A percentile compares a stretch with the other conserved stretches of the same genome.
Conservation (phyloP, 2,113 vertebrate species). For the Globicephala melas region DNA sequence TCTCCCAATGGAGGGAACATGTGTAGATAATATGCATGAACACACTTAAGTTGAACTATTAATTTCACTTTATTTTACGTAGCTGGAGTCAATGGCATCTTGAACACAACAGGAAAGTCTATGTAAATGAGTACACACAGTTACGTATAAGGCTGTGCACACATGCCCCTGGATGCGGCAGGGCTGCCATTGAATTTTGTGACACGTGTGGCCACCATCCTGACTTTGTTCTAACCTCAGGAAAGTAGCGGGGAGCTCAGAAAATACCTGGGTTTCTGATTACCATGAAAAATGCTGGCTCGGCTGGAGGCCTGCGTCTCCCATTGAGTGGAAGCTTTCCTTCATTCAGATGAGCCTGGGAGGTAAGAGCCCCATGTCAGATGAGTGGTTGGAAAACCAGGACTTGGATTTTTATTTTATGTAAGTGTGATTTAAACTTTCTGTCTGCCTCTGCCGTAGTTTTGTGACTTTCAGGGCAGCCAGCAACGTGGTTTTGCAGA, state of each 20-base stretch:
- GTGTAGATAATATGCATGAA: not conserved
- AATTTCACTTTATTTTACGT: not conserved
- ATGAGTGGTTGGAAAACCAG: not conserved
- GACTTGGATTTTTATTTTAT: not conserved
- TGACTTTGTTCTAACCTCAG: not conserved
- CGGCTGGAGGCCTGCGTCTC: not conserved
- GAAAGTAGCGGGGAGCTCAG: not conserved
- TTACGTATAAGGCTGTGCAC: not conserved
- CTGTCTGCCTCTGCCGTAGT: not conserved
- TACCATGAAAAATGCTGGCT: rapidly evolving
- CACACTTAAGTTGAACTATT: not conserved
- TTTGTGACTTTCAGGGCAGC: not conserved
- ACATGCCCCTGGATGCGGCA: not conserved
- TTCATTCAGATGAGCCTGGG: not conserved
- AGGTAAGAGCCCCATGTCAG: not conserved
- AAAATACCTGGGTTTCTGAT: not conserved
- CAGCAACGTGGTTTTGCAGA: not conserved
- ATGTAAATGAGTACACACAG: not conserved
- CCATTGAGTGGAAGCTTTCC: not conserved
- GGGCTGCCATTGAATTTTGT: not conserved
- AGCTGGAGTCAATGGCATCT: not conserved
- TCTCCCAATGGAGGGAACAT: not conserved
- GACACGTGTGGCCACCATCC: not conserved
- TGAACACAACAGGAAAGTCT: not conserved
- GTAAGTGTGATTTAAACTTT: not conserved